These are phyloP conservation scores for Vidua chalybeata DNA, from an alignment of 2,113 vertebrate species.

Conservation along the genomic window DNA sequence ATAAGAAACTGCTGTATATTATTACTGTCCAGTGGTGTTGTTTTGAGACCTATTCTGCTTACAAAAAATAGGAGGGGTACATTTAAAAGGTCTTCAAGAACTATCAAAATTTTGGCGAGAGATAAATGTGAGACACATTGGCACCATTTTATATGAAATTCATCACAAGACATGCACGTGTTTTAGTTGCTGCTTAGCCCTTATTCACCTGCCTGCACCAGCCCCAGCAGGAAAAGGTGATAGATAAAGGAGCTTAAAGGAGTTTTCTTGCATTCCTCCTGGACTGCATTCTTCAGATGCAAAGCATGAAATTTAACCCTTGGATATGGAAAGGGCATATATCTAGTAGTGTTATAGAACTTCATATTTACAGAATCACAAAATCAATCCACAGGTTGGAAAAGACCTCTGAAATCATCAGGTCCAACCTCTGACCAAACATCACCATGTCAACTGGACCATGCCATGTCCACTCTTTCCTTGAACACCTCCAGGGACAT, in stretches of 20 bases:
- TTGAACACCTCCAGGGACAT: neutral
- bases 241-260: neutral
- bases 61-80: neutral
- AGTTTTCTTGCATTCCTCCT: neutral
- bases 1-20: neutral
- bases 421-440: neutral
- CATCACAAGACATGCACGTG: rapidly evolving
- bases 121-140: neutral
- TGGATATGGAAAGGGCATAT: neutral
- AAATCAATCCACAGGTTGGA: neutral
- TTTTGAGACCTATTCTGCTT: neutral
- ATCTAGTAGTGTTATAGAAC: neutral
- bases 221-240: neutral
- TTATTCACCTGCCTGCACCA: neutral
- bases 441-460: neutral
- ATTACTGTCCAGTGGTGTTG: neutral
- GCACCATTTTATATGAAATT: neutral
- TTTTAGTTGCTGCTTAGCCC: neutral
- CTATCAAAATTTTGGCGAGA: neutral
- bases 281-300: neutral
- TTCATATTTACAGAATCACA: neutral
- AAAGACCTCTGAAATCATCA: neutral
- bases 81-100: neutral
- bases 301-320: neutral
- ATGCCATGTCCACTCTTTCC: neutral